These are phyloP conservation scores for Amiota communis DNA, from an alignment of 2,888 invertebrate genomes.

Conservation along the genomic window DNA sequence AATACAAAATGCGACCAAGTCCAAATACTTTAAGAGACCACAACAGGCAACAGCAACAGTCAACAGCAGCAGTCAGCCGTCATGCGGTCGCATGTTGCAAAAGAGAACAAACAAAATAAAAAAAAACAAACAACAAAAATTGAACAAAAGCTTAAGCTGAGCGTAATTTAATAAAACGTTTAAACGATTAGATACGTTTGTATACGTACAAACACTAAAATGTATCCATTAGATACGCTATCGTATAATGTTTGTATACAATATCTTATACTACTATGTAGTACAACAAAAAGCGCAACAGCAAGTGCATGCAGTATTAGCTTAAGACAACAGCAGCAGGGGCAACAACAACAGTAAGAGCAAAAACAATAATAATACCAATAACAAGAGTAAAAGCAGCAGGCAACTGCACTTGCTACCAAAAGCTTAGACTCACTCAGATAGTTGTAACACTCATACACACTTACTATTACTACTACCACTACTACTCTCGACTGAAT, in stretches of 20 bases:
- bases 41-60: conserved; percentile 42
- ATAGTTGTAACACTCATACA: too few species aligned
- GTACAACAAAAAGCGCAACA: conserved; percentile 28
- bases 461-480: too few species aligned
- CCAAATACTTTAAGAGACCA: conserved; percentile 31
- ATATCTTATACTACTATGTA: conserved; percentile 38
- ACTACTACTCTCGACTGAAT: conserved; percentile 46
- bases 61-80: conserved; percentile 34
- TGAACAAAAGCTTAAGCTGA: conserved; percentile 50
- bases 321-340: conserved; percentile 20
- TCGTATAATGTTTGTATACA: conserved; percentile 42
- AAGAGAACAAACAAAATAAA: conserved; percentile 18
- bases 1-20: conserved; percentile 26
- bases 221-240: conserved; percentile 67
- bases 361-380: conserved; percentile 43
- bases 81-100: conserved; percentile 24
- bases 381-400: conserved; percentile 35
- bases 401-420: conserved; percentile 55
- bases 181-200: conserved; percentile 69
- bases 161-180: conserved; percentile 71
- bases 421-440: not conserved
- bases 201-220: conserved; percentile 56
- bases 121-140: conserved; percentile 16
- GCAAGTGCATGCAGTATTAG: conserved; percentile 15
- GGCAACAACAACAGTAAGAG: conserved; percentile 4